A percentile compares a stretch with the other conserved stretches of the same genome.
Conservation (phyloP, 2,113 vertebrate genomes). For the Tachysurus fulvidraco region DNA sequence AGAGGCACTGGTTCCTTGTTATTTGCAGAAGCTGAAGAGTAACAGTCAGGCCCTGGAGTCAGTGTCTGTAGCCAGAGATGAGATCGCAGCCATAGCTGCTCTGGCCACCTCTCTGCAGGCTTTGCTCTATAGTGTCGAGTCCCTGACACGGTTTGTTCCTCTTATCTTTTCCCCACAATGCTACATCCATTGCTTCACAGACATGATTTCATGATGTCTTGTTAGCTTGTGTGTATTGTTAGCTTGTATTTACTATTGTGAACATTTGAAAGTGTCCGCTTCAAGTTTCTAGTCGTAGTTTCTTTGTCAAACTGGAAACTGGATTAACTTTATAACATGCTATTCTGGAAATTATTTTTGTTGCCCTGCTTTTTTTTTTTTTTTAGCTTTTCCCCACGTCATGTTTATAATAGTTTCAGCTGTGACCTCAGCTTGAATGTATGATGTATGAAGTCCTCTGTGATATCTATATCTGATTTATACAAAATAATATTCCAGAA, state of each 20-base stretch:
- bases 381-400: background rate
- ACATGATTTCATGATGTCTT: background rate
- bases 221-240: background rate
- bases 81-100: slow-evolving; percentile 91
- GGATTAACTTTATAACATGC: background rate
- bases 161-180: background rate
- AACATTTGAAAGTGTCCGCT: background rate
- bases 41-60: slow-evolving; percentile 89
- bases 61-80: slow-evolving; percentile 87
- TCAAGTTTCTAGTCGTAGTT: background rate
- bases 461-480: background rate
- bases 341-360: background rate
- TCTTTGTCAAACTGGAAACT: background rate
- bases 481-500: background rate
- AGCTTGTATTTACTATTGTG: background rate
- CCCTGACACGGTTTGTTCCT: slow-evolving; percentile 85
- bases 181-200: background rate
- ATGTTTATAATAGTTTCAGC: background rate
- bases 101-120: slow-evolving; percentile 95
- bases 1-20: slow-evolving; percentile 93
- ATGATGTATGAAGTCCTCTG: background rate
- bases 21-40: slow-evolving; percentile 89
- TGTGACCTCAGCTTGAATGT: background rate
- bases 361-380: background rate
- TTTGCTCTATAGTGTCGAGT: slow-evolving; percentile 92